phyloP scores from a whole-genome alignment of 2,113 vertebrate genomes.

The Agapornis roseicollis region DNA sequence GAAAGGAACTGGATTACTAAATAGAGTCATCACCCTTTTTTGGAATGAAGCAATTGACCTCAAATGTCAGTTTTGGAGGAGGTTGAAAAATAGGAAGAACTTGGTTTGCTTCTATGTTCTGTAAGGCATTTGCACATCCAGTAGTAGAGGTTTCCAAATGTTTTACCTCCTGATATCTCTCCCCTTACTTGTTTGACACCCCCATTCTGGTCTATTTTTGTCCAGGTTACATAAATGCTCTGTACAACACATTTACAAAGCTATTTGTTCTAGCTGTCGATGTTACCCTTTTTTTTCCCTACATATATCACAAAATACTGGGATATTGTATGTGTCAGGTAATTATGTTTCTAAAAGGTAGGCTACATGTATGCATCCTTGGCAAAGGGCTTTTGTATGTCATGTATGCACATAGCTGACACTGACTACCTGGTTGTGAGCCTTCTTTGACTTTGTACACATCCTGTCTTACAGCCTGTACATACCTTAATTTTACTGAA shows the following conservation, averaged over 20 bases:
- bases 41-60: not conserved
- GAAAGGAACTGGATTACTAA: not conserved
- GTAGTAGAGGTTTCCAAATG: not conserved
- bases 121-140: not conserved
- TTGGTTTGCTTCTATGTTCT: not conserved
- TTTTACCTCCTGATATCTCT: not conserved
- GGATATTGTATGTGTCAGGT: not conserved
- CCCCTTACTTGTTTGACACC: not conserved
- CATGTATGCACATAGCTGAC: not conserved
- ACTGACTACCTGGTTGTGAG: not conserved
- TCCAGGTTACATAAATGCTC: not conserved
- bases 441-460: not conserved
- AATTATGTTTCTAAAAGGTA: not conserved
- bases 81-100: not conserved
- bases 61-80: not conserved
- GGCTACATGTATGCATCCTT: not conserved
- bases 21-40: not conserved
- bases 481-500: not conserved
- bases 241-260: not conserved
- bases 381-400: not conserved
- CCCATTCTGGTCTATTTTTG: not conserved
- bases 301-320: not conserved
- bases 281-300: rapidly evolving
- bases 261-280: not conserved
- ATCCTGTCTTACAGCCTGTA: not conserved